Percentiles rank a stretch among this genome's conserved stretches.
phyloP scores from a whole-genome alignment of 2,113 vertebrate genomes.

The Ceyx margarethae region DNA sequence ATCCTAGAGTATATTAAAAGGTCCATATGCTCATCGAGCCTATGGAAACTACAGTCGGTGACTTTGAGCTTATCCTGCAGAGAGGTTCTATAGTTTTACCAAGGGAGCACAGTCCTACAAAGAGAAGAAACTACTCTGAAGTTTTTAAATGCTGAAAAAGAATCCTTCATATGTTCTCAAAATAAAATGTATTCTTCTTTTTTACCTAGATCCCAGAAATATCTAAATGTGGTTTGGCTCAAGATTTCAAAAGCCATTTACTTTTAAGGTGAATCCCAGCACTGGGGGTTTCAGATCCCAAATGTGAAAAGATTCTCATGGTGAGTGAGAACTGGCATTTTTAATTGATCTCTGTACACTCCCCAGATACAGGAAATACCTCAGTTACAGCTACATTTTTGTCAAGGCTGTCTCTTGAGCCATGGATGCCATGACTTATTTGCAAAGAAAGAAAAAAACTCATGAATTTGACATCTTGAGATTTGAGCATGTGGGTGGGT shows the following conservation, averaged over 20 bases:
- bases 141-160: background rate
- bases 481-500: constrained; percentile 8
- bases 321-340: background rate
- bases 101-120: background rate
- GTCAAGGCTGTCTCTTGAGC: background rate
- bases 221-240: background rate
- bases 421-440: background rate
- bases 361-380: background rate
- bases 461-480: background rate
- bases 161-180: background rate
- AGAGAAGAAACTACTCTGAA: background rate
- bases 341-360: background rate
- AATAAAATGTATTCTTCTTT: background rate
- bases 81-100: background rate
- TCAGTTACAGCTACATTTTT: background rate
- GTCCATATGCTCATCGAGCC: background rate
- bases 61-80: background rate
- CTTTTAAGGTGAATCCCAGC: background rate
- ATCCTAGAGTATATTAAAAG: background rate
- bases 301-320: background rate
- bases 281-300: background rate
- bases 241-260: background rate
- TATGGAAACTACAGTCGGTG: background rate
- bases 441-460: background rate
- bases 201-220: background rate